Evolutionary conservation across 2,888 invertebrate genomes (phyloP), one percentile per base, ranked within the genome.

Genomic region (Cephus pygmeus): DNA sequence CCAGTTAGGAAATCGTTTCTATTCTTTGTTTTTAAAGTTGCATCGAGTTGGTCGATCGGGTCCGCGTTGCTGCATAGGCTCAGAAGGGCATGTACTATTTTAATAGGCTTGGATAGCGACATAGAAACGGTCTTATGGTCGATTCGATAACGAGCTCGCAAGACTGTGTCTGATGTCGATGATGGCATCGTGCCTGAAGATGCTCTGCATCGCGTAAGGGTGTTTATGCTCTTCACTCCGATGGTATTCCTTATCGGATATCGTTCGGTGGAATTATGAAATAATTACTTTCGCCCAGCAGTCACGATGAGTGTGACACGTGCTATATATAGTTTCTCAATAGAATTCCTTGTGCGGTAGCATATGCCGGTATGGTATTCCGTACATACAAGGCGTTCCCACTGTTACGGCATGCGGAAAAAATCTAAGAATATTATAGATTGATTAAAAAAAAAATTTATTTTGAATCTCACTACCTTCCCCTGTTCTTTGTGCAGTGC

Each of bases 281-380:
- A 56, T 56, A 56, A 56, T 56, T 56, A 56, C 56, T 56, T 56
- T 56, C 23, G 56, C 56, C 23, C 56, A 56, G 56, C 56, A 56
- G 56, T 56, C 56, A 56, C 56, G 56, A 56, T 9, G 23, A 56
- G 23, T 15, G 56, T 6, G 56, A 56, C 23, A 15, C 23, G 40
- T 56, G 23, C 56, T 23, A 6, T 56, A 56, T 56, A 56, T 56
- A 56, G 23, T 23, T 56, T 56, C 56, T 56, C 56, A 56, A 85
- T 85, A 85, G 84, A 84, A 83, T 83, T 85, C 85, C 77, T 85
- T 85, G 85, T 84, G 81, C 78, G 73, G 40, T 75, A 56, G 56
- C 56, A 56, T 9, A 56, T 56, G 23, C 56, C 9, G 56, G 9
- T 23, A 56, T 56, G 56, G 1, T 56, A 56, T 56, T 56, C 9